A percentile compares a stretch with the other conserved stretches of the same genome.
Evolutionary conservation across 2,888 invertebrate species (phyloP).

Genomic region (Sepiola atlantica): DNA sequence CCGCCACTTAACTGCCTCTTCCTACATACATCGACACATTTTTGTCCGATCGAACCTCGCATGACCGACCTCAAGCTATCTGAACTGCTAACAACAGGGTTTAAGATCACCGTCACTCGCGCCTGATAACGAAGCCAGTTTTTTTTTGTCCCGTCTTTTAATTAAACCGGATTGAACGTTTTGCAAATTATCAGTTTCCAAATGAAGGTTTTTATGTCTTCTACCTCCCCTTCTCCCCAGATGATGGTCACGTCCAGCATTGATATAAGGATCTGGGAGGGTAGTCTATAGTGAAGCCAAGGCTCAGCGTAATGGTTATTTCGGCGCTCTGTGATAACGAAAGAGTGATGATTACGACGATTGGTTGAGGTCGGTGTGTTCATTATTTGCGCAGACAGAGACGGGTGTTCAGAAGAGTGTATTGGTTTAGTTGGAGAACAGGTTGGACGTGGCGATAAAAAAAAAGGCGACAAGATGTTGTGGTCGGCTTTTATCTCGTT

Average conservation of each 20-base stretch:
- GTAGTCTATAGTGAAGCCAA: background rate
- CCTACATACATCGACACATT: background rate
- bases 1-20: background rate
- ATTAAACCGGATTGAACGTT: background rate
- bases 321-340: background rate
- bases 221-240: background rate
- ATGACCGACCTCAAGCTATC: constrained; percentile 8
- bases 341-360: background rate
- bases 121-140: background rate
- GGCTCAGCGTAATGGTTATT: background rate
- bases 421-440: background rate
- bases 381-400: background rate
- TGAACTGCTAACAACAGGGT: constrained; percentile 6
- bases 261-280: background rate
- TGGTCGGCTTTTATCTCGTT: constrained; percentile 32
- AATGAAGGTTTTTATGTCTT: background rate
- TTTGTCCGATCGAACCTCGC: background rate
- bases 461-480: background rate
- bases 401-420: background rate
- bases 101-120: background rate
- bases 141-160: background rate
- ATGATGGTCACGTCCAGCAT: background rate
- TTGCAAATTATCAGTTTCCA: background rate
- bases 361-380: background rate
- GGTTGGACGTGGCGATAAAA: background rate